Percentiles rank a stretch among this genome's conserved stretches.
phyloP scores from a whole-genome alignment of 1,140 invertebrate genomes.

The Drosophila pachea region DNA sequence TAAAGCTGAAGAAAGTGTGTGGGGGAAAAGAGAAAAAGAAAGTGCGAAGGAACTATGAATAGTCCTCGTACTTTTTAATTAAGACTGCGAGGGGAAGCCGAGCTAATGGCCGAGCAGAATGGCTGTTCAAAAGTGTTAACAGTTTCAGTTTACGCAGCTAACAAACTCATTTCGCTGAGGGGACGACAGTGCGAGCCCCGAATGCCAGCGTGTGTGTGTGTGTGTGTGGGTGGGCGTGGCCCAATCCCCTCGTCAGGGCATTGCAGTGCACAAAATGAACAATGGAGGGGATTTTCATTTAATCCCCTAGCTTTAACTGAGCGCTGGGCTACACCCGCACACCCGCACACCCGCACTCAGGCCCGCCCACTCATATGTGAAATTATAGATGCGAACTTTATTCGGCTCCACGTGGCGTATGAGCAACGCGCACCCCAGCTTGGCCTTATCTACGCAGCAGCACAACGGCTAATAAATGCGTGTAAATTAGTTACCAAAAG shows the following conservation, averaged over 20 bases:
- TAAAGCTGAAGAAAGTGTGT: conserved; percentile 53
- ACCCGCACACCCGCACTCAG: conserved; percentile 5
- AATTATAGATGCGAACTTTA: conserved; percentile 34
- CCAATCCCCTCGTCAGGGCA: conserved; percentile 15
- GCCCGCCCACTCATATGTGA: background rate
- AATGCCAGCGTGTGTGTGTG: conserved; percentile 11
- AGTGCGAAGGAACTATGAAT: conserved; percentile 24
- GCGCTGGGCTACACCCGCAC: conserved; percentile 38
- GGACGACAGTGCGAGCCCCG: conserved; percentile 22
- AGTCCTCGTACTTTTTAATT: conserved; percentile 69
- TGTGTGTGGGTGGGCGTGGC: background rate
- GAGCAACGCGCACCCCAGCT: conserved; percentile 41
- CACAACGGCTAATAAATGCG: conserved; percentile 71
- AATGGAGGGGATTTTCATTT: conserved; percentile 63
- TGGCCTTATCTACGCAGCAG: conserved; percentile 60
- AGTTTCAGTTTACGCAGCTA: conserved; percentile 49
- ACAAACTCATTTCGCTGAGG: conserved; percentile 46
- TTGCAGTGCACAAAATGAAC: conserved; percentile 62
- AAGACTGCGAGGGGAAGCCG: conserved; percentile 49
- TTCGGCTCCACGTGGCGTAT: conserved; percentile 64
- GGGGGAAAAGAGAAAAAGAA: background rate
- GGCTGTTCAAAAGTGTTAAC: conserved; percentile 51
- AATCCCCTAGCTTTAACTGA: conserved; percentile 60
- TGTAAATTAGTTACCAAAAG: conserved; percentile 70
- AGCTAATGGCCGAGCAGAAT: conserved; percentile 55